Evolutionary conservation across 2,888 invertebrate genomes (phyloP).

Genomic region (Unio delphinus): DNA sequence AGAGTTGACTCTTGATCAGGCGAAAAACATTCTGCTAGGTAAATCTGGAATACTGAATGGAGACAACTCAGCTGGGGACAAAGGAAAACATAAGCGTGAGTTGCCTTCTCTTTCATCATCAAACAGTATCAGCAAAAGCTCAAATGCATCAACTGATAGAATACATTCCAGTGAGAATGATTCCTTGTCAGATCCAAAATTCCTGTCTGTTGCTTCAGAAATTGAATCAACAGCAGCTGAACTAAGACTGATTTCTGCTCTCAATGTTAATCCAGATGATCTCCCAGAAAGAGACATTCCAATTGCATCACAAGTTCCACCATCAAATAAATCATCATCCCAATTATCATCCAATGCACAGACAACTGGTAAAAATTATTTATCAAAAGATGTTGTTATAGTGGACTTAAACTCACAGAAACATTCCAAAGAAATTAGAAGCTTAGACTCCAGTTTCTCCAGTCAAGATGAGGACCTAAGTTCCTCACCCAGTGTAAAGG

Average conservation of each 20-base stretch:
- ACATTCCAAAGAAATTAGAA: slow-evolving; percentile 1
- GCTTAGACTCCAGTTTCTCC: not conserved
- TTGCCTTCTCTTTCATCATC: slow-evolving; percentile 22
- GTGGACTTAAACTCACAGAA: not conserved
- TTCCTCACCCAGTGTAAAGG: slow-evolving; percentile 43
- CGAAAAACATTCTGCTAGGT: slow-evolving; percentile 60
- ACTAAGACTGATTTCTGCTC: slow-evolving; percentile 32
- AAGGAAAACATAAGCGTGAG: slow-evolving; percentile 11
- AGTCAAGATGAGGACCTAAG: slow-evolving; percentile 20
- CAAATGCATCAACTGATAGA: slow-evolving; percentile 1
- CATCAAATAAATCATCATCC: too few relatives aligned
- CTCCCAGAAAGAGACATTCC: slow-evolving; percentile 45
- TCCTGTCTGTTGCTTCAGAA: slow-evolving; percentile 34
- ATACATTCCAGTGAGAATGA: slow-evolving; percentile 3
- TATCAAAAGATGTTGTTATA: not conserved
- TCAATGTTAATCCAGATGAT: slow-evolving; percentile 55
- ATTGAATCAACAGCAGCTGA: slow-evolving; percentile 53
- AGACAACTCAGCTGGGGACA: slow-evolving; percentile 4
- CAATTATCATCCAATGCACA: too few relatives aligned
- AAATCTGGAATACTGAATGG: slow-evolving; percentile 54
- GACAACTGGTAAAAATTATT: not conserved
- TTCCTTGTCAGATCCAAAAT: slow-evolving; percentile 20
- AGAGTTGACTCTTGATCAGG: slow-evolving; percentile 58
- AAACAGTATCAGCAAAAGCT: not conserved
- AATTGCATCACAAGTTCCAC: slow-evolving; percentile 1